Evolutionary conservation across 2,888 invertebrate species (phyloP), one percentile per base, ranked within the genome.

Genomic region (Frankliniella intonsa): DNA sequence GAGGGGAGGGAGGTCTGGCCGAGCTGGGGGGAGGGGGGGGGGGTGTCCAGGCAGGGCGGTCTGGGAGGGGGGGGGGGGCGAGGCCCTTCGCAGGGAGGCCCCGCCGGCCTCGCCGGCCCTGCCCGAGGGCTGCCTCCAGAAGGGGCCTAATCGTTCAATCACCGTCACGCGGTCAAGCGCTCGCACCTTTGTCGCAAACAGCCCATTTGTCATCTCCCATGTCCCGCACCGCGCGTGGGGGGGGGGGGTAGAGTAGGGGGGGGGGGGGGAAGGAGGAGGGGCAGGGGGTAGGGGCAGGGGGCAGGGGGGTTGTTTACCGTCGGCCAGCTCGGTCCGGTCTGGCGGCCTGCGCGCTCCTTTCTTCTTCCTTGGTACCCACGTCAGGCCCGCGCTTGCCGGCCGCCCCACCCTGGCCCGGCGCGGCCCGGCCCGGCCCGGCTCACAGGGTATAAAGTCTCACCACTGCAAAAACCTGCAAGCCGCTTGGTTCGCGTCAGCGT

Each of bases 111-210:
- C n/a, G n/a, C n/a, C 38, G 5, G 38, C 38, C 38, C 38, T 38
- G 38, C 38, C 5, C 81, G 83, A 83, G 82, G 81, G 83, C 83
- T 81, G 81, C 83, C 83, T 83, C 84, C 84, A 84, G 84, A 84
- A 85, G 83, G 83, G 84, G 83, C 84, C 83, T 83, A 84, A 84
- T 76, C 69, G 69, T 76, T 76, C 69, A 76, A 76, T 76, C 69
- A 76, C 22, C 69, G 69, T 76, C 69, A 76, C 11, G 69, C 69
- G 69, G 69, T 76, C 69, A 76, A 76, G 69, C 69, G 69, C 69
- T 76, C 69, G 69, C 69, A 76, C 69, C 69, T 76, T 76, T 76
- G 69, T 76, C 69, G 69, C 69, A 76, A 76, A 76, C 69, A 76
- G 69, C 69, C 69, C 69, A 76, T 76, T 76, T 76, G 69, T 76